Percentiles rank a stretch among this genome's conserved stretches.
Conservation (phyloP, 2,113 vertebrate genomes). For the Neotragus pygmaeus region DNA sequence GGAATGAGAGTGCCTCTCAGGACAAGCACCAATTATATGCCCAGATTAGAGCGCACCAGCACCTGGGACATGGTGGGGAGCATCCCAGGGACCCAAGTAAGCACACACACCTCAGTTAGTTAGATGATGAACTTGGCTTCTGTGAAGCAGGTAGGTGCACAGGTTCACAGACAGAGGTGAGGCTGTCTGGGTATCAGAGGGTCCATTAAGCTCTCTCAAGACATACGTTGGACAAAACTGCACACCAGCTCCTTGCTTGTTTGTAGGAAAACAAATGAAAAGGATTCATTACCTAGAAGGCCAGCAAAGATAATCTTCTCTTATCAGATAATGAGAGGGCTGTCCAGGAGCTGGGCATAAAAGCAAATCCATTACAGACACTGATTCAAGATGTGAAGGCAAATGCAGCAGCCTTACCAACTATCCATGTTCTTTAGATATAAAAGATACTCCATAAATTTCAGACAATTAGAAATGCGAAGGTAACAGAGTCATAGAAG, state of each 20-base stretch:
- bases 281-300: constrained; percentile 16
- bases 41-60: not conserved
- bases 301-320: not conserved
- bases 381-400: not conserved
- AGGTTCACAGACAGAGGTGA: too few species aligned
- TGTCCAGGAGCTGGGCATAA: not conserved
- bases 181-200: accelerated
- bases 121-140: accelerated
- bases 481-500: constrained; percentile 6
- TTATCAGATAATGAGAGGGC: constrained; percentile 45
- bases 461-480: not conserved
- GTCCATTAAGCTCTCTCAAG: not conserved
- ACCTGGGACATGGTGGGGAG: accelerated
- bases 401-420: not conserved
- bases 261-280: constrained; percentile 9
- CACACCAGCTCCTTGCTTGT: not conserved
- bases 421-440: not conserved
- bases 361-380: not conserved
- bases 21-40: not conserved
- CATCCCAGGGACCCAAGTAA: too few species aligned
- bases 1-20: not conserved
- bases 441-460: not conserved
- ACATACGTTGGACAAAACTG: not conserved
- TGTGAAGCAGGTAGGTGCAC: accelerated
- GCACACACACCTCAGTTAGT: too few species aligned